Base-by-base conservation (phyloP, 2,888 invertebrate genomes). In the Gandaritis pyraliata region DNA sequence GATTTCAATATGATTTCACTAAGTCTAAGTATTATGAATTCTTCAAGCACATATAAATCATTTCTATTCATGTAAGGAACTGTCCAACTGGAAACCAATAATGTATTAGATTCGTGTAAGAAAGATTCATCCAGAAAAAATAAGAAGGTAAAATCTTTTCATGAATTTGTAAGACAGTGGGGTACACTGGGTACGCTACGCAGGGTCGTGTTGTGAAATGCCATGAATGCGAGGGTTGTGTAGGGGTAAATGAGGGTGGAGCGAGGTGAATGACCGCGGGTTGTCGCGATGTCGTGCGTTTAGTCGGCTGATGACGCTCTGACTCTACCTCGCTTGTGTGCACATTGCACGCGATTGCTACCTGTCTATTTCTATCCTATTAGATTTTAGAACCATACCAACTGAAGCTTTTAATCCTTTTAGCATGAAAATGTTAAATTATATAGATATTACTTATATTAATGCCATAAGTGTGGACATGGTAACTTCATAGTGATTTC, bases 261-360 rank as follows among this genome's bases (percentile, higher is more conserved):
- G 66, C 61, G 69, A 77, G 84, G 85, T 86, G 71, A 85, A 83
- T 72, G 85, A 83, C 85, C 85, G 73, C 70, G 69, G 65, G 72
- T 67, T 69, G 76, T 73, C 73, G 75, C 74, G 71, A 71, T 74
- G 77, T 72, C 73, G 76, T 71, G 68, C 69, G 59, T 49, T 48
- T 45, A 49, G 48, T 50, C 45, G 54, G 51, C 16, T 56, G 58
- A 61, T 61, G 63, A 64, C 59, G 55, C 43, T 33, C 8, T 13
- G 15, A 41, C 51, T 39, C 59, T 62, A 61, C 63, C 65, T 69
- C 60, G 63, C 60, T 46, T 64, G 72, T 60, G 65, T 66, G 63
- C 67, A 63, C 61, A 38, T 29, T 69, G 66, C 64, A 69, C 70
- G 64, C 66, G 58, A 63, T 54, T 52, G 11, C 38, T 43, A 46